Evolutionary conservation across 2,113 vertebrate species (phyloP).

Genomic region (Marmota monax): DNA sequence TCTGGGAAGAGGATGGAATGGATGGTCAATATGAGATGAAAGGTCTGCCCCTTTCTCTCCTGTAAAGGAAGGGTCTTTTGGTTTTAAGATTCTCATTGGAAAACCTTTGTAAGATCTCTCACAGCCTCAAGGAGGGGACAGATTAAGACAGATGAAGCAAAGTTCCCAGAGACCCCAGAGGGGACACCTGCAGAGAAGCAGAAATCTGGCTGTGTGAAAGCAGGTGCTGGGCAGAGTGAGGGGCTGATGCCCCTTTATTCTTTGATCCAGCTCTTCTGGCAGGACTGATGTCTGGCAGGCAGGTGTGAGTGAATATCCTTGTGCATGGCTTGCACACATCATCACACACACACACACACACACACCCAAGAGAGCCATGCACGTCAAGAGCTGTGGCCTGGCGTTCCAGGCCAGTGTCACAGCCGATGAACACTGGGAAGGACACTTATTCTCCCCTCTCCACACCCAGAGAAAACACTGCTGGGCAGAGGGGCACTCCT

Average conservation of each 20-base stretch:
- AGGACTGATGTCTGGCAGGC: background rate
- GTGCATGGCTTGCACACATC: background rate
- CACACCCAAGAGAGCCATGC: background rate
- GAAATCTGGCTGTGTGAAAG: background rate
- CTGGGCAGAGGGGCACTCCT: background rate
- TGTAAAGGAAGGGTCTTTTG: background rate
- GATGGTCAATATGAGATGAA: accelerated
- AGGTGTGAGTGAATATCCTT: background rate
- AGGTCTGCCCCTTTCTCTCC: background rate
- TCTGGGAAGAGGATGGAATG: background rate
- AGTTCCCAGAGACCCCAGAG: background rate
- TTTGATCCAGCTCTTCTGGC: background rate
- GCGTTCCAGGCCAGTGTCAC: too few species aligned
- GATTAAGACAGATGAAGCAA: background rate
- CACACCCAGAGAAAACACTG: background rate
- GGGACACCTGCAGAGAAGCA: background rate
- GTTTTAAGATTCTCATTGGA: background rate
- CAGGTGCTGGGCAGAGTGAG: background rate
- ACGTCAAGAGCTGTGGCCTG: background rate
- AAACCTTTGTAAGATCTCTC: background rate
- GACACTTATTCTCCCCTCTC: background rate
- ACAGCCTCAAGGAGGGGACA: background rate
- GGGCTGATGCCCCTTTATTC: too few species aligned
- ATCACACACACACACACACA: background rate
- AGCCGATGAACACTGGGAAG: background rate